Conservation (phyloP, 2,888 invertebrate species). For the Escarpia spicata region DNA sequence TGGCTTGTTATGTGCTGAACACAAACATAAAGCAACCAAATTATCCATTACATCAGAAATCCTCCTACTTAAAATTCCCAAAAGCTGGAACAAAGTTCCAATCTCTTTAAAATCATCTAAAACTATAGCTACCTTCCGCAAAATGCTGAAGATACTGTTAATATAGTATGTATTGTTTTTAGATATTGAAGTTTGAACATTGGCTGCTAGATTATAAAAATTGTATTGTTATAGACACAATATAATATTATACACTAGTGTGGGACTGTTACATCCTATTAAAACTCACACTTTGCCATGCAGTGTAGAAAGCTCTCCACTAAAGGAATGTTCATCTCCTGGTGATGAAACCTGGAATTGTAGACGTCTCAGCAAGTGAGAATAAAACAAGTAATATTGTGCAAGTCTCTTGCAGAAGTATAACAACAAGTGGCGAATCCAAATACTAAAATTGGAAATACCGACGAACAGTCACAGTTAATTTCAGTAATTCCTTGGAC, state of each 20-base stretch:
- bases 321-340: conserved; percentile 3
- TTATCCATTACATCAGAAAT: too few relatives aligned
- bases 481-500: neutral
- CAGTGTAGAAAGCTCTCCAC: neutral
- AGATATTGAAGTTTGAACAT: neutral
- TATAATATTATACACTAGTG: too few relatives aligned
- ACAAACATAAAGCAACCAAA: neutral
- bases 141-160: neutral
- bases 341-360: neutral
- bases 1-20: conserved; percentile 43
- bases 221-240: neutral
- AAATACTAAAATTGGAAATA: neutral
- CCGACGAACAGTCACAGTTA: neutral
- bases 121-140: too few relatives aligned
- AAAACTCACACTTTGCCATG: conserved; percentile 8
- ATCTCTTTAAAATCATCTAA: too few relatives aligned
- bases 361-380: neutral
- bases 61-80: too few relatives aligned
- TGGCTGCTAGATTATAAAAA: neutral
- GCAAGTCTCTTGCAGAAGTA: neutral
- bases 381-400: neutral
- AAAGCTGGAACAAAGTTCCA: too few relatives aligned
- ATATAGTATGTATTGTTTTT: neutral
- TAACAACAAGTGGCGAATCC: neutral
- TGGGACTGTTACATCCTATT: neutral